These are phyloP conservation scores for Podarcis siculus DNA, from an alignment of 2,797 vertebrate genomes.

Conservation along the genomic window DNA sequence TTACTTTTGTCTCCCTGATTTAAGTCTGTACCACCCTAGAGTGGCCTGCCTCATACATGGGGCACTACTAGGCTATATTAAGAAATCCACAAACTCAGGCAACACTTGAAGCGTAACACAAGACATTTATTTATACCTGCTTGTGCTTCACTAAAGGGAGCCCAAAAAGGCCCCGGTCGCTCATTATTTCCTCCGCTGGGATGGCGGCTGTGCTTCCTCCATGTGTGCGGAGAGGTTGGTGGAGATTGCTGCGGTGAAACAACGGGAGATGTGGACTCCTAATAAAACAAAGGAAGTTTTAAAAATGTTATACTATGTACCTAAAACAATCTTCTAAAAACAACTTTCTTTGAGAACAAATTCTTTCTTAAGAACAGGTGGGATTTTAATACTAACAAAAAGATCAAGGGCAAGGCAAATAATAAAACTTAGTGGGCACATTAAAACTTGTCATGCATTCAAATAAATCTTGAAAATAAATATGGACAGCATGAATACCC, in stretches of 20 bases:
- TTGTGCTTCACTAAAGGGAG: slow-evolving; percentile 92
- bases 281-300: slow-evolving; percentile 69
- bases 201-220: slow-evolving; percentile 96
- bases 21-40: background rate
- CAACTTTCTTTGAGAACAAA: slow-evolving; percentile 23
- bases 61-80: slow-evolving; percentile 8
- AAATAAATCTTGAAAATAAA: background rate
- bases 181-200: slow-evolving; percentile 92
- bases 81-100: slow-evolving; percentile 35
- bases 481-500: background rate
- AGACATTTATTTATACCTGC: slow-evolving; percentile 81
- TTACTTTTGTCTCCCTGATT: background rate
- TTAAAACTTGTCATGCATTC: background rate
- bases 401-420: slow-evolving; percentile 5
- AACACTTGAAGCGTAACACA: slow-evolving; percentile 51
- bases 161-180: slow-evolving; percentile 89
- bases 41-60: background rate
- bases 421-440: background rate
- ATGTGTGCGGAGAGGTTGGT: slow-evolving; percentile 90
- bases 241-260: slow-evolving; percentile 97
- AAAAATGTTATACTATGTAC: slow-evolving; percentile 41
- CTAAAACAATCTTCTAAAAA: slow-evolving; percentile 44
- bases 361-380: slow-evolving; percentile 21
- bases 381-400: slow-evolving; percentile 28
- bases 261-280: slow-evolving; percentile 94